Conservation (phyloP, 1,140 invertebrate species). For the Phocides pigmalion region DNA sequence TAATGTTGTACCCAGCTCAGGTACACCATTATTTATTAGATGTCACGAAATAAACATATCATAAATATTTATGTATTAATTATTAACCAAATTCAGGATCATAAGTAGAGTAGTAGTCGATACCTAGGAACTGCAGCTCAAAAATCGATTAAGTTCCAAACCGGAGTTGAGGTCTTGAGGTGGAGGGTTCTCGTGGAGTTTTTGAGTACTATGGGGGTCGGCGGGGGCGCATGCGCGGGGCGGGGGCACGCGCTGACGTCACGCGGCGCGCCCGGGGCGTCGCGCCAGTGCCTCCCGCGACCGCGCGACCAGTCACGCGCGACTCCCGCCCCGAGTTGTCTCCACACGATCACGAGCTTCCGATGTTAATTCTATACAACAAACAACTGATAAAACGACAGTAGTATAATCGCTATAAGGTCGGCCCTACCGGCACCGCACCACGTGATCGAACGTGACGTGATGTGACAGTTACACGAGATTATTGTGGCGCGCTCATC, state of each 20-base stretch:
- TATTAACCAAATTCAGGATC: not conserved
- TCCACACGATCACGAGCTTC: conserved; percentile 68
- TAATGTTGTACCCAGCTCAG: too few species aligned
- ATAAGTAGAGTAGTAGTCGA: conserved; percentile 20
- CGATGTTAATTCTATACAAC: conserved; percentile 69
- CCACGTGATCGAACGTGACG: conserved; percentile 38
- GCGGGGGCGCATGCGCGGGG: conserved; percentile 66
- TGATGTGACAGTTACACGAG: conserved; percentile 38
- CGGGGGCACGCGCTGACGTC: conserved; percentile 72
- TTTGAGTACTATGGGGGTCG: conserved; percentile 59
- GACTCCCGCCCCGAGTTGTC: conserved; percentile 58
- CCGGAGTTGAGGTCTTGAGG: conserved; percentile 78
- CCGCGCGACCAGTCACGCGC: conserved; percentile 70
- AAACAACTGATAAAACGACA: conserved; percentile 37
- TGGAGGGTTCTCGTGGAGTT: conserved; percentile 72
- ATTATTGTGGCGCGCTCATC: conserved; percentile 25
- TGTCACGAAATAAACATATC: too few species aligned
- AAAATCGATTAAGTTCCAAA: conserved; percentile 80
- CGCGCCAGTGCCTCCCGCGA: conserved; percentile 71
- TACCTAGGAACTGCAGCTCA: conserved; percentile 62
- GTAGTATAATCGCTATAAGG: conserved; percentile 26
- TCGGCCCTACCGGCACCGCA: conserved; percentile 17
- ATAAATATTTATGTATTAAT: too few species aligned
- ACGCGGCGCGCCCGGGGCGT: conserved; percentile 65
- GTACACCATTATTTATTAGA: too few species aligned